Evolutionary conservation across 2,797 vertebrate species (phyloP), one percentile per base, ranked within the genome.

Genomic region (Caiman crocodilus): DNA sequence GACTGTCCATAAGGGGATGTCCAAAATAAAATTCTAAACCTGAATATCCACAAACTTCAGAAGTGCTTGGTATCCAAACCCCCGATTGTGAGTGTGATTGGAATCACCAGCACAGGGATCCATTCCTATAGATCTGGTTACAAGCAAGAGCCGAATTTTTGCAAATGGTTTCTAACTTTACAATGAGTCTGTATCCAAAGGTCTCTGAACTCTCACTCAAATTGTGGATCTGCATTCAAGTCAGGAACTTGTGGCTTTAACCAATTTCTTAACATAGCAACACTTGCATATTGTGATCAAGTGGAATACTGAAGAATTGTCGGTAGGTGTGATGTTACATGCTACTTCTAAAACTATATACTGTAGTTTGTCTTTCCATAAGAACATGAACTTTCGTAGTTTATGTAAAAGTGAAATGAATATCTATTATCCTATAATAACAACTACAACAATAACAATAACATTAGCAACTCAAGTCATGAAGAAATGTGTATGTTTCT

Each of bases 111-210:
- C 57, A 71, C 79, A 20, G 11, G 64, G 28, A 57, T 94, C 63
- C 23, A 4, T 84, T 83, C 23, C 4, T 79, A 50, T 56, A 76
- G 73, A 76, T 80, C 56, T 28, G 0, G 87, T 87, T 76, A 81
- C 71, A 73, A 63, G 26, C 79, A 67, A 26, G 59, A 92, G 79
- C 73, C 91, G 91, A 94, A 86, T 32, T 92, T 50, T 95, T 91
- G 35, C 75, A 65, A 71, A 35, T 60, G 56, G 35, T 30, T 82
- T 93, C 85, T 75, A 94, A 75, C 14, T 12, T 92, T 88, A 81
- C 71, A 79, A 28, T 1, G 6, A 92, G 85, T 64, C 0, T 1
- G 35, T 61, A 79, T 91, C 88, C 35, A 89, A 87, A 89, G 58
- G 69, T 94, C 69, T n/a, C 56, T 84, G 76, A 84, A 4, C 6